Base-by-base conservation (phyloP, 2,888 invertebrate species). In the Himalopsyche japonica region DNA sequence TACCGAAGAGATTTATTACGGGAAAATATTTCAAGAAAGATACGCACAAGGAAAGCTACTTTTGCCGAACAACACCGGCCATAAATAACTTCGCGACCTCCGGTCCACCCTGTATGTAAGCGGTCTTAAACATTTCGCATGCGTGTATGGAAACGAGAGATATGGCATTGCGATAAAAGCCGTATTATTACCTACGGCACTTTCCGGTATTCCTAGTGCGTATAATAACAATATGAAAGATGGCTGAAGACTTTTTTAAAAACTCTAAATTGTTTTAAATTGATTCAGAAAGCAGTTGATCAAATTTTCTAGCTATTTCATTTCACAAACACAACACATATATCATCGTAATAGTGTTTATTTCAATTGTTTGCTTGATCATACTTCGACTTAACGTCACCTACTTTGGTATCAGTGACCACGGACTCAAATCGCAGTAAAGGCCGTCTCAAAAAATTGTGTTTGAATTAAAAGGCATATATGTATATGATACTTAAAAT, bases 21-120 rank as follows among this genome's bases (percentile, higher is more conserved):
- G 10, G 82, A 57, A 82, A 82, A 82, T 82, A 82, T 82, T 84
- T 79, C 82, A 79, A 77, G 79, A 70, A 79, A 82, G 81, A 84
- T 84, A 76, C 84, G 82, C 84, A 82, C 84, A 84, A 34, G 79
- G 82, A 84, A 79, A 79, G 81, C 79, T 79, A 84, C 82, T 84
- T 79, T 80, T 57, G 57, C 76, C 48, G 79, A 84, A 82, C 79
- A 84, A 84, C 80, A 76, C 57, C 80, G 82, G 81, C 43, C 64
- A 82, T 84, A 84, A 84, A 84, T 84, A 70, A 84, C 82, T 8
- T 37, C 43, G 79, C 76, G 43, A 76, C 70, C 18, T 78, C 78
- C 78, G 57, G 57, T 57, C 76, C 81, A 81, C 81, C 81, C 76
- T 76, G 81, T 81, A 81, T 76, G 47, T 57, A 57, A 57, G 57